Evolutionary conservation across 1,140 invertebrate species (phyloP).

Genomic region (Aphelenchoides avenae): DNA sequence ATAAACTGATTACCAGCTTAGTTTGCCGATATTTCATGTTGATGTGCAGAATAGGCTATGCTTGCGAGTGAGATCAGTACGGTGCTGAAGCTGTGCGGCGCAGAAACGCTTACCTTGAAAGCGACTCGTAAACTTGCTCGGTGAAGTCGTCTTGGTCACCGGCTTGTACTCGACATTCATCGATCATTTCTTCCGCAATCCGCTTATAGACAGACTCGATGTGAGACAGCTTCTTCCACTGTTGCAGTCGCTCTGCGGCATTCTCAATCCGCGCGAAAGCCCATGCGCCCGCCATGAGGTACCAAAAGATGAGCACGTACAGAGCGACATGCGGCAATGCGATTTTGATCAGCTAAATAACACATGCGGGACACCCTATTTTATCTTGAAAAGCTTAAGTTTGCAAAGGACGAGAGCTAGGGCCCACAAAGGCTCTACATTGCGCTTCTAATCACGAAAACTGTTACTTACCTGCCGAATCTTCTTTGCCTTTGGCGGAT

Average conservation of each 20-base stretch:
- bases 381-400: neutral
- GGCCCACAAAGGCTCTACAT: too few species aligned
- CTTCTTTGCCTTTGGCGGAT: too few species aligned
- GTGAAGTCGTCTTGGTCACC: constrained; percentile 15
- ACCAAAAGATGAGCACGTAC: constrained; percentile 62
- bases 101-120: constrained; percentile 17
- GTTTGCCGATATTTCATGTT: too few species aligned
- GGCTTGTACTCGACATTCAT: constrained; percentile 22
- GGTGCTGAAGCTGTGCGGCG: too few species aligned
- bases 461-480: too few species aligned
- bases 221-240: constrained; percentile 40
- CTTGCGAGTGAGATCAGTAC: too few species aligned
- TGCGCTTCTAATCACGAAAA: too few species aligned
- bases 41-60: too few species aligned
- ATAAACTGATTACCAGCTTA: too few species aligned
- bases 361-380: neutral
- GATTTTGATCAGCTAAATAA: constrained; percentile 60
- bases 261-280: constrained; percentile 62
- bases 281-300: constrained; percentile 63
- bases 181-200: constrained; percentile 16
- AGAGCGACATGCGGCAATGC: constrained; percentile 64
- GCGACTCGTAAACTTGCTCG: constrained; percentile 18
- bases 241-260: constrained; percentile 43
- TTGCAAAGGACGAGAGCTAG: too few species aligned
- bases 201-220: constrained; percentile 30